These are phyloP conservation scores for Sinocyclocheilus rhinocerous DNA, from an alignment of 2,113 vertebrate species.

Conservation along the genomic window DNA sequence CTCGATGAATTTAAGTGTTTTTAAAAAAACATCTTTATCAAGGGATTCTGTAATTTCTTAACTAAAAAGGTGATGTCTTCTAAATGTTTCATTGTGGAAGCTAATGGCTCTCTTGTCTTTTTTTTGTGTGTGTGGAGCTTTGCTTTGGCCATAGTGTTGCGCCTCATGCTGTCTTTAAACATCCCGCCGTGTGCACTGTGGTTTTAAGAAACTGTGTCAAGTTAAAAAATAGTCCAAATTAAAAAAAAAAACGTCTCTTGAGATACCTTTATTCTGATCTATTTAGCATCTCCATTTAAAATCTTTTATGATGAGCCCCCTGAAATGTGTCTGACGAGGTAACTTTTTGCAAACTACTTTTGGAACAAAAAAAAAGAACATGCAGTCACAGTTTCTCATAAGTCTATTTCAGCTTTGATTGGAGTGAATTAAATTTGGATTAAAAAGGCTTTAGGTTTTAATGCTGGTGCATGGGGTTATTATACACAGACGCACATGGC, in stretches of 20 bases:
- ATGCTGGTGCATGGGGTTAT: slow-evolving; percentile 32
- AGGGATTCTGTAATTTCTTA: not conserved
- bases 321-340: not conserved
- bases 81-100: not conserved
- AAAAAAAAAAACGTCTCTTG: not conserved
- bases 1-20: not conserved
- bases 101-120: not conserved
- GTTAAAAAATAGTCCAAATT: not conserved
- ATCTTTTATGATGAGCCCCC: not conserved
- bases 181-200: not conserved
- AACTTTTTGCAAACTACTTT: not conserved
- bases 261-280: not conserved
- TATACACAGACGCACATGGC: slow-evolving; percentile 47
- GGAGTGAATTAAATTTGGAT: slow-evolving; percentile 36
- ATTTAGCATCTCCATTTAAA: not conserved
- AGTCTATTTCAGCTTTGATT: slow-evolving; percentile 29
- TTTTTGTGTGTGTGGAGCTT: not conserved
- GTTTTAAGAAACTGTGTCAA: slow-evolving; percentile 5
- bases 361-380: slow-evolving; percentile 30
- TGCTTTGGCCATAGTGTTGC: not conserved
- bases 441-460: slow-evolving; percentile 21
- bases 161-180: not conserved
- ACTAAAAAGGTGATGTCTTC: not conserved
- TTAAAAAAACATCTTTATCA: not conserved
- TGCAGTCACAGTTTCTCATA: slow-evolving; percentile 20